A percentile compares a stretch with the other conserved stretches of the same genome.
phyloP scores from a whole-genome alignment of 1,140 invertebrate species.

The Muscidifurax raptorellus region DNA sequence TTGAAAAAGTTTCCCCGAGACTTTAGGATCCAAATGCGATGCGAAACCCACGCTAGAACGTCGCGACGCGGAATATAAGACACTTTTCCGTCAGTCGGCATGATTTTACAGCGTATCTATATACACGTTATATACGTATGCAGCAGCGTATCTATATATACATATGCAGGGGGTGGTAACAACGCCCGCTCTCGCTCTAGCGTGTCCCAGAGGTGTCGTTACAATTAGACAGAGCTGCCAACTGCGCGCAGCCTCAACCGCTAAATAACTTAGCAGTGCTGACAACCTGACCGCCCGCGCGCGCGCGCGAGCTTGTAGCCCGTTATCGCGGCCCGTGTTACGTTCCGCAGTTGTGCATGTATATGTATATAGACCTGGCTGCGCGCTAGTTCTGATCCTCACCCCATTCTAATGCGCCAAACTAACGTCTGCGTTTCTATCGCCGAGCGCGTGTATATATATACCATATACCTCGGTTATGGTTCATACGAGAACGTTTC shows the following conservation, averaged over 20 bases:
- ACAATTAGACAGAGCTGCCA: conserved; percentile 73
- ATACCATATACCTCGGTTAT: background rate
- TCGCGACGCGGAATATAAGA: background rate
- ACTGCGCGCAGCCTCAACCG: conserved; percentile 65
- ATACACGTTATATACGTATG: too few species aligned
- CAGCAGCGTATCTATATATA: background rate
- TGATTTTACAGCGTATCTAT: background rate
- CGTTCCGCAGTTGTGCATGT: background rate
- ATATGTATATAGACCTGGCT: background rate
- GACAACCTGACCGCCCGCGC: conserved; percentile 66
- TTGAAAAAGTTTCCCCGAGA: too few species aligned
- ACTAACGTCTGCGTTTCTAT: conserved; percentile 18
- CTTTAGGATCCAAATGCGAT: too few species aligned
- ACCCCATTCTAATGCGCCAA: background rate
- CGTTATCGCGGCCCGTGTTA: conserved; percentile 36
- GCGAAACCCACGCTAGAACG: too few species aligned
- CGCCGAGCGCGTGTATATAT: background rate
- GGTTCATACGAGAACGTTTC: conserved; percentile 9
- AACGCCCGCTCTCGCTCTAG: conserved; percentile 53
- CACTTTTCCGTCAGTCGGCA: background rate
- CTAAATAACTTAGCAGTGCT: conserved; percentile 73
- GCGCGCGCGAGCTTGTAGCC: conserved; percentile 46
- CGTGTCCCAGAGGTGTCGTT: conserved; percentile 71
- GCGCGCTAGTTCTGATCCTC: background rate
- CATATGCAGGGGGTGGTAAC: conserved; percentile 39